These are phyloP conservation scores for Opisthograptis luteolata DNA, from an alignment of 2,888 invertebrate species.

Conservation along the genomic window DNA sequence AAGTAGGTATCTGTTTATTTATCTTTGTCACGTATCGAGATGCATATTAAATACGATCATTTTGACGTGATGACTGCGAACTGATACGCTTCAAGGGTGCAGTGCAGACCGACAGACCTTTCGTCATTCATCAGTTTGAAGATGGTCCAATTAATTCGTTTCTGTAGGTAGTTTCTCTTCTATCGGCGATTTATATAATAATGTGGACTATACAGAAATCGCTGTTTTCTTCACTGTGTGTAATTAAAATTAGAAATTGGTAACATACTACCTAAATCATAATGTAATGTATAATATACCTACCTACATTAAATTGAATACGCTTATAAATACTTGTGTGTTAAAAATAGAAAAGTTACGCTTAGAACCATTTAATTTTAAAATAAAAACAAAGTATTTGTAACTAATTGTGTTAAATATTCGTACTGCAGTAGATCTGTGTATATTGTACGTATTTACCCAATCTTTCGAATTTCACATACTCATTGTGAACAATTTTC, in stretches of 20 bases:
- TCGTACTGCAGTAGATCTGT: slow-evolving; percentile 81
- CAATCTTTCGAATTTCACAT: slow-evolving; percentile 71
- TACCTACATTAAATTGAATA: slow-evolving; percentile 63
- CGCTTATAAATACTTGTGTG: slow-evolving; percentile 81
- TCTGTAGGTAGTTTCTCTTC: slow-evolving; percentile 75
- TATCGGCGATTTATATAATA: slow-evolving; percentile 55
- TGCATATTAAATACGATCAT: not conserved
- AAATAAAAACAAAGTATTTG: slow-evolving; percentile 70
- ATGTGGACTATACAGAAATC: slow-evolving; percentile 34
- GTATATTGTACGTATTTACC: slow-evolving; percentile 65
- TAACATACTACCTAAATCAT: slow-evolving; percentile 46
- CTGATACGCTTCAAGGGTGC: slow-evolving; percentile 7
- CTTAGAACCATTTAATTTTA: slow-evolving; percentile 78
- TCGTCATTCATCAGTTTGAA: slow-evolving; percentile 50
- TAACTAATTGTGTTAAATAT: slow-evolving; percentile 77
- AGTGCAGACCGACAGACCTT: slow-evolving; percentile 30
- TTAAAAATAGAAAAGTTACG: slow-evolving; percentile 79
- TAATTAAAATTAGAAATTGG: slow-evolving; percentile 50
- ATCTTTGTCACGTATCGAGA: not conserved
- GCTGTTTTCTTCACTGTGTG: slow-evolving; percentile 43
- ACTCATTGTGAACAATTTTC: slow-evolving; percentile 41
- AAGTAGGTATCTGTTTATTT: too few species aligned
- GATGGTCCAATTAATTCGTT: slow-evolving; percentile 65
- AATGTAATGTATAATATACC: slow-evolving; percentile 55
- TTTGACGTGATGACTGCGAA: not conserved